Conservation (phyloP, 2,888 invertebrate genomes). For the Hoplodrina ambigua region DNA sequence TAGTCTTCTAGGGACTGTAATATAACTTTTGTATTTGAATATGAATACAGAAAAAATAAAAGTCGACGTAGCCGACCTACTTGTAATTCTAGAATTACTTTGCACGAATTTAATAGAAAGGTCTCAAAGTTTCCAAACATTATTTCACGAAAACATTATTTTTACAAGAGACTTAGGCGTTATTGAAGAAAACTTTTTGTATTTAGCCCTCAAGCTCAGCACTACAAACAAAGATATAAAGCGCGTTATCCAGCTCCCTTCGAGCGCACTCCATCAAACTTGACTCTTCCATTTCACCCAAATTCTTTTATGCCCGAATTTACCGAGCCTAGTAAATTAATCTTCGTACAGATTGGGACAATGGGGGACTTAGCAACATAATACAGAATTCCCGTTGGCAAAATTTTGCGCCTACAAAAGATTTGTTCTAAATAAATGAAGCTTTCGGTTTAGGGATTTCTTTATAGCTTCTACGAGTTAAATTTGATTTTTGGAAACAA, state of each 20-base stretch:
- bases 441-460: conserved; percentile 54
- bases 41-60: conserved; percentile 19
- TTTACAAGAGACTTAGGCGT: conserved; percentile 46
- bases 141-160: conserved; percentile 50
- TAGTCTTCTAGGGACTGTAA: conserved; percentile 5
- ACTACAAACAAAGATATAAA: conserved; percentile 63
- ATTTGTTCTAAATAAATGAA: conserved; percentile 73
- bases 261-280: conserved; percentile 56
- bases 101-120: conserved; percentile 41
- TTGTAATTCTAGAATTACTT: conserved; percentile 52
- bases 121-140: conserved; percentile 36
- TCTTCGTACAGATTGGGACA: conserved; percentile 85
- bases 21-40: conserved; percentile 36
- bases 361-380: conserved; percentile 82
- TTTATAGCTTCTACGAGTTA: conserved; percentile 54
- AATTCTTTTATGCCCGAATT: conserved; percentile 70
- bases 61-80: conserved; percentile 18
- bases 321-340: conserved; percentile 84
- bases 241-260: conserved; percentile 45
- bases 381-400: conserved; percentile 78
- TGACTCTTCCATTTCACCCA: conserved; percentile 64
- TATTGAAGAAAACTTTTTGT: conserved; percentile 59
- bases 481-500: conserved; percentile 62
- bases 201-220: conserved; percentile 38
- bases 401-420: conserved; percentile 76